These are phyloP conservation scores for Ericerus pela DNA, from an alignment of 1,140 invertebrate species.

Conservation along the genomic window DNA sequence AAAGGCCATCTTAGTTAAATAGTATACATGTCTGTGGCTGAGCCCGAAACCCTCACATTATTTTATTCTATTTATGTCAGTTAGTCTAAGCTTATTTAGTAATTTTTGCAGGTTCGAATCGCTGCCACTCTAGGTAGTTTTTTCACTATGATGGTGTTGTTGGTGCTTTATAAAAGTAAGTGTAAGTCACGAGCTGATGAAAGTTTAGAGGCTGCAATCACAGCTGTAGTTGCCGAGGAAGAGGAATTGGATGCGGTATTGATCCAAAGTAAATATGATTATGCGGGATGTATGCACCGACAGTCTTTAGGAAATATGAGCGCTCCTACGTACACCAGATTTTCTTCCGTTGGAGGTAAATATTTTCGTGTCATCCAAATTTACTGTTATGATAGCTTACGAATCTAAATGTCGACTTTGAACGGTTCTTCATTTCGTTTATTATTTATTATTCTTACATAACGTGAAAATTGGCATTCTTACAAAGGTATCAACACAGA, in stretches of 20 bases:
- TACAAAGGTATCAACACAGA: no score
- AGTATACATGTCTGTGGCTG: no score
- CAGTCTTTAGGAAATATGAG: slow-evolving; percentile 14
- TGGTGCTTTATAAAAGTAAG: slow-evolving; percentile 71
- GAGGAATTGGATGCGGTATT: slow-evolving; percentile 47
- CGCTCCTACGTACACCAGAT: slow-evolving; percentile 10
- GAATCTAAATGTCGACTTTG: background rate
- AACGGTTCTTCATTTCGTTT: no score
- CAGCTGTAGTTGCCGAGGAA: slow-evolving; percentile 57
- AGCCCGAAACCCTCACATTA: no score
- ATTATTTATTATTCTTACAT: no score
- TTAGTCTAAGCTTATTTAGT: no score
- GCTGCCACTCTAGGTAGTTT: slow-evolving; percentile 75
- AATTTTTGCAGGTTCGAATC: slow-evolving; percentile 42
- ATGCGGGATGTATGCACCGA: background rate
- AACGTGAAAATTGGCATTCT: no score
- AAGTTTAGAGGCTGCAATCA: slow-evolving; percentile 44
- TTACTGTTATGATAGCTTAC: background rate
- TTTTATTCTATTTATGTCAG: no score
- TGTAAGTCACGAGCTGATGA: slow-evolving; percentile 39
- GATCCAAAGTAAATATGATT: background rate
- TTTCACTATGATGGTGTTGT: slow-evolving; percentile 71
- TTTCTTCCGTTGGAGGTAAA: slow-evolving; percentile 7
- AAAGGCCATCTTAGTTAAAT: no score
- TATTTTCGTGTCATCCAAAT: background rate